Evolutionary conservation across 1,140 invertebrate species (phyloP).

Genomic region (Ptiloglossa arizonensis): DNA sequence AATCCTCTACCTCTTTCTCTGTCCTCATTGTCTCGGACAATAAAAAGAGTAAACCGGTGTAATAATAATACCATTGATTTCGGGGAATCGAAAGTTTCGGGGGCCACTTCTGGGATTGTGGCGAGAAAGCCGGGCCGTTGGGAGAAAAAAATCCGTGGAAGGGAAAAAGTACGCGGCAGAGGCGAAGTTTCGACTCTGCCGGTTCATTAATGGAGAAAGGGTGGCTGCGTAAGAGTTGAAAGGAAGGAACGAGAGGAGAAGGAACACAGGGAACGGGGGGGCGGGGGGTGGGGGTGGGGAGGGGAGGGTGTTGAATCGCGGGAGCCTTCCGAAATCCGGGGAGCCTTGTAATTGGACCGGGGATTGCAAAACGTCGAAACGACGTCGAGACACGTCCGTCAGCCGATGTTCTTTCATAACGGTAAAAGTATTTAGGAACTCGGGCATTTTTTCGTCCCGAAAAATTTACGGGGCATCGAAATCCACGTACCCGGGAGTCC

Average conservation of each 20-base stretch:
- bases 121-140: constrained; percentile 34
- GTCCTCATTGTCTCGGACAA: constrained; percentile 43
- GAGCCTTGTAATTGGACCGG: constrained; percentile 71
- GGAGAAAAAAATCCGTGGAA: constrained; percentile 36
- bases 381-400: constrained; percentile 61
- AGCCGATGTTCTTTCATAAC: constrained; percentile 32
- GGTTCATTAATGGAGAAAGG: constrained; percentile 74
- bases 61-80: constrained; percentile 75
- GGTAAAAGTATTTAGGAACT: constrained; percentile 17
- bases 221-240: constrained; percentile 63
- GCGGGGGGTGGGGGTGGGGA: no score
- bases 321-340: constrained; percentile 68
- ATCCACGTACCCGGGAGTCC: no score
- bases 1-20: not conserved
- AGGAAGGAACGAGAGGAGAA: constrained; percentile 39
- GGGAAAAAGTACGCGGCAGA: constrained; percentile 58
- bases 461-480: not conserved
- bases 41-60: constrained; percentile 68
- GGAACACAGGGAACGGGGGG: no score
- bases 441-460: constrained; percentile 10
- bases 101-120: constrained; percentile 42
- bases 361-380: constrained; percentile 69
- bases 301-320: constrained; percentile 33
- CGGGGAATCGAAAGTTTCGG: no score
- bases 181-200: constrained; percentile 72